Evolutionary conservation across 1,140 invertebrate genomes (phyloP).

Genomic region (Mesaphorura yosii): DNA sequence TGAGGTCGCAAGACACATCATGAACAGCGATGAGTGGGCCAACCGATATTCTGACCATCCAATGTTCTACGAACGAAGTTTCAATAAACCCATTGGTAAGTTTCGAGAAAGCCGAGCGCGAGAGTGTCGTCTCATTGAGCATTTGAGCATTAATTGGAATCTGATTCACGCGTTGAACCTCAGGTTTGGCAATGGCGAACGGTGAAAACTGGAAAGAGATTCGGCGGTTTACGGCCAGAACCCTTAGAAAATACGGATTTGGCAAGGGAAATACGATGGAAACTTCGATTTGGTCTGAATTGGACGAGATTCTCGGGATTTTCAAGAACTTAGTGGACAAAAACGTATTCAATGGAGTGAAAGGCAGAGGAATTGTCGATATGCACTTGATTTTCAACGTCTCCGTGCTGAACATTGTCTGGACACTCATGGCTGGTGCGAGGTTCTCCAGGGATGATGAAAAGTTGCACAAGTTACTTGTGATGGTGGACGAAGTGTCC

Average conservation of each 20-base stretch:
- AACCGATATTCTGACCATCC: not conserved
- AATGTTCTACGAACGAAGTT: slow-evolving; percentile 11
- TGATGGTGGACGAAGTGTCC: slow-evolving; percentile 7
- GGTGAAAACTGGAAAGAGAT: slow-evolving; percentile 17
- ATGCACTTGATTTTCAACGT: slow-evolving; percentile 12
- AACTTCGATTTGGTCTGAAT: not conserved
- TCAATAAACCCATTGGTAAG: slow-evolving; percentile 10
- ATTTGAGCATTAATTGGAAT: no score
- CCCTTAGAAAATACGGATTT: slow-evolving; percentile 9
- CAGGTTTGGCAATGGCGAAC: slow-evolving; percentile 10
- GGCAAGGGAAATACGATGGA: slow-evolving; percentile 9
- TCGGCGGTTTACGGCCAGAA: slow-evolving; percentile 1
- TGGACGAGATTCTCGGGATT: slow-evolving; percentile 1
- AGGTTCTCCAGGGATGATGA: slow-evolving; percentile 13
- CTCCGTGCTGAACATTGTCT: slow-evolving; percentile 17
- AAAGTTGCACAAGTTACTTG: slow-evolving; percentile 12
- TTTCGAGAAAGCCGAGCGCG: not conserved
- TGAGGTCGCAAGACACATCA: slow-evolving; percentile 5
- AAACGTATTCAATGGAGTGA: no score
- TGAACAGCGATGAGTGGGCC: slow-evolving; percentile 3
- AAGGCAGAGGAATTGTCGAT: not conserved
- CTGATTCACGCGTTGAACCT: no score
- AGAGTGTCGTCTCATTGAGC: not conserved
- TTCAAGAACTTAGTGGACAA: not conserved
- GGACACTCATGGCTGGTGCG: slow-evolving; percentile 10